A percentile compares a stretch with the other conserved stretches of the same genome.
These are phyloP conservation scores for Pantala flavescens DNA, from an alignment of 1,140 invertebrate genomes.

Conservation along the genomic window DNA sequence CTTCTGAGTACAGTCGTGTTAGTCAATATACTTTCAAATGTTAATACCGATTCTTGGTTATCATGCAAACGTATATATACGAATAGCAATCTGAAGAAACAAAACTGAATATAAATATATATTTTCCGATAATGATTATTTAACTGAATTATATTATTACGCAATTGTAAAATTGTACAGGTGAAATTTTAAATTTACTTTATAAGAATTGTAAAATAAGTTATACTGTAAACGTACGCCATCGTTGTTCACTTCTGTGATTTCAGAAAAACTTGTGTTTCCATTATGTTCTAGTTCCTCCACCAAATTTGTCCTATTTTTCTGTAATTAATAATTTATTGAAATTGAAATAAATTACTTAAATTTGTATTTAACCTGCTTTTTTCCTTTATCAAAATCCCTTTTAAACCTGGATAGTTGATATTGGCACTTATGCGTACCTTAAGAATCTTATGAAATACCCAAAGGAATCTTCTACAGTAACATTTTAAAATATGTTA, in stretches of 20 bases:
- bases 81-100: no score
- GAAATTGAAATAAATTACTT: background rate
- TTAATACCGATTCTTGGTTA: no score
- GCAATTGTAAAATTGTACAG: background rate
- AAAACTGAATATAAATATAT: no score
- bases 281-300: background rate
- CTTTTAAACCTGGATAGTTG: no score
- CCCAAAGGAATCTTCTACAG: no score
- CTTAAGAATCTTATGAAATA: no score
- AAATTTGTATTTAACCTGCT: background rate
- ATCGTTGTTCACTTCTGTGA: background rate
- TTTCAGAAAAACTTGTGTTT: background rate
- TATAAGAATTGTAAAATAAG: background rate
- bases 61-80: no score
- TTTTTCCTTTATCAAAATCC: background rate
- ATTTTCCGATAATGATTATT: no score
- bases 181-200: background rate
- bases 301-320: background rate
- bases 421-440: no score
- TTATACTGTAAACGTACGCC: background rate
- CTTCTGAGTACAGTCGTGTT: no score
- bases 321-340: background rate
- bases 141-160: background rate
- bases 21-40: no score
- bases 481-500: no score